phyloP scores from a whole-genome alignment of 2,888 invertebrate species.

The Drosophila villosipedis region DNA sequence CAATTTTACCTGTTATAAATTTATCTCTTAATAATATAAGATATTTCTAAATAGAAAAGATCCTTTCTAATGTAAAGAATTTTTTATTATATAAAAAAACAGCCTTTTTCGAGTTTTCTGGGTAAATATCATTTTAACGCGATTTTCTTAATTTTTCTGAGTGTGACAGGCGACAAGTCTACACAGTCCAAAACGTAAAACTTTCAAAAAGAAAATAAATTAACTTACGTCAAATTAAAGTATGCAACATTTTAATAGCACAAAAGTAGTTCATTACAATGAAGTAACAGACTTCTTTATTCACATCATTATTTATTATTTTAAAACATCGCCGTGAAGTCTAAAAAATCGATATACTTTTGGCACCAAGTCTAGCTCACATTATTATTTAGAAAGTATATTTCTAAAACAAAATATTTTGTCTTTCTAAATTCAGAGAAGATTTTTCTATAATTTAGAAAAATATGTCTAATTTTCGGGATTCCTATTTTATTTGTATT shows the following conservation, averaged over 20 bases:
- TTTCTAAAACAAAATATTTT: background rate
- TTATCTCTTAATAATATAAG: background rate
- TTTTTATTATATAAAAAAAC: background rate
- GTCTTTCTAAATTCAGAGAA: background rate
- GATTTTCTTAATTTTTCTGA: background rate
- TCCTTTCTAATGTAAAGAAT: background rate
- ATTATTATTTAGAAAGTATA: background rate
- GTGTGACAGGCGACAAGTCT: too few relatives aligned
- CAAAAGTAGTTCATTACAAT: too few relatives aligned
- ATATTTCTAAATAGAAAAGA: background rate
- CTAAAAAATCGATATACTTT: too few relatives aligned
- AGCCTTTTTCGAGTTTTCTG: too few relatives aligned
- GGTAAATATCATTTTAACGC: background rate
- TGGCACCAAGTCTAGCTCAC: background rate
- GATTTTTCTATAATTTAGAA: background rate
- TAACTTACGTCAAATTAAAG: too few relatives aligned
- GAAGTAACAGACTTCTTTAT: too few relatives aligned
- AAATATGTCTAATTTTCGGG: background rate
- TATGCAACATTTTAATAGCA: too few relatives aligned
- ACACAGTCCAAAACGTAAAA: background rate
- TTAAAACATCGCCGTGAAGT: too few relatives aligned
- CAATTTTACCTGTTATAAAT: background rate
- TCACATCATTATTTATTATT: too few relatives aligned
- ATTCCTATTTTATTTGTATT: background rate
- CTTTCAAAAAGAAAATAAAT: background rate